Evolutionary conservation across 2,797 vertebrate species (phyloP), one percentile per base, ranked within the genome.

Genomic region (Phoebastria nigripes): DNA sequence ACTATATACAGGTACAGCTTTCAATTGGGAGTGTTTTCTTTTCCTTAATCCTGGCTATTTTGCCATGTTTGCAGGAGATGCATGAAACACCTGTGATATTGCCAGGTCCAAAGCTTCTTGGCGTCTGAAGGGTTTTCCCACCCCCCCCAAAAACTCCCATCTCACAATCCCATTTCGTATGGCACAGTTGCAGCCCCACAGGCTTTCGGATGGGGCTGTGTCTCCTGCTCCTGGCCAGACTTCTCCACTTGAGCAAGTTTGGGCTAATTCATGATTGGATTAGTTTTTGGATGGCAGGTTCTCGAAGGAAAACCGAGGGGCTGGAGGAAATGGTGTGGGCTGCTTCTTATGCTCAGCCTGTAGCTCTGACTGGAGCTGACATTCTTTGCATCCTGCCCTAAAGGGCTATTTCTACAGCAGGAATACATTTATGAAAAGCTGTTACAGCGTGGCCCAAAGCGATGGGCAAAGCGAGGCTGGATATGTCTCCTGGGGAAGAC

Each of bases 341-440:
- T 91, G 72, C 19, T 69, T 78, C 83, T 82, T 69, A 35, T 6
- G 15, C 51, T 89, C 87, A 39, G 44, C n/a, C 33, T 80, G 15
- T 72, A 91, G 61, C 82, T 91, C 65, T 87, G 58, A 69, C 87
- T 79, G 54, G 82, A 93, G 76, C 35, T 71, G 61, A 72, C 51
- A 56, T 19, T 94, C 47, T 90, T 91, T 14, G 5, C 24, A 18
- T 71, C 52, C 69, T 92, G 69, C 76, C 87, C 95, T 83, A 22
- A 91, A 95, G 87, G 69, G 55, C 31, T 93, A 1, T 79, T 92
- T 82, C 88, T 47, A 37, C 33, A 81, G 61, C 72, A 88, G 84
- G 39, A 91, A 85, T 33, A 82, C n/a, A 58, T 93, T 92, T 92
- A n/a, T 44, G 70, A 61, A 82, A 87, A 94, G 79, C 58, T 88